Evolutionary conservation across 2,113 vertebrate species (phyloP).

Genomic region (Meles meles): DNA sequence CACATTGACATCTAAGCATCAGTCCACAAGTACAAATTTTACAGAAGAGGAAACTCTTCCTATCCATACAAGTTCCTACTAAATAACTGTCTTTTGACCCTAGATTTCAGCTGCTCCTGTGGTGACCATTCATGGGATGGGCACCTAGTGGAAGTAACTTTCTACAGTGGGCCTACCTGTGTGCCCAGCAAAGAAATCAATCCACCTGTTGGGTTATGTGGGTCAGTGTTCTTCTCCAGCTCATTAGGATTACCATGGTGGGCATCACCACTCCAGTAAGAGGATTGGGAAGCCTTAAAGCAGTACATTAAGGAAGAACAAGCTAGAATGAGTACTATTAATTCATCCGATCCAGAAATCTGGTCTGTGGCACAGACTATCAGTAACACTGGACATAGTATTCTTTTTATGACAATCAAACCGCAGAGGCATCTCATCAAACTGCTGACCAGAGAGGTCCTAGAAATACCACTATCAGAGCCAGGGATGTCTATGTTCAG

Average conservation of each 20-base stretch:
- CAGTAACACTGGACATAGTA: neutral
- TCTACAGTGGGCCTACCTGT: neutral
- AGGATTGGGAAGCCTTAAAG: neutral
- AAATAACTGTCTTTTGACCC: neutral
- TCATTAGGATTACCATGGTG: neutral
- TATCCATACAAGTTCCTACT: neutral
- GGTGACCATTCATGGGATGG: neutral
- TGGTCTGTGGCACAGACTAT: neutral
- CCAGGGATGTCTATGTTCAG: neutral
- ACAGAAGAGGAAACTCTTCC: neutral
- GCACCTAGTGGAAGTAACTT: neutral
- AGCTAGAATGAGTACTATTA: neutral
- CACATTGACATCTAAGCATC: neutral
- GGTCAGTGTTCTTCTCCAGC: neutral
- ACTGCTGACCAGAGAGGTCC: neutral
- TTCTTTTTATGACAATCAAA: neutral
- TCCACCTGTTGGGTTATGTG: neutral
- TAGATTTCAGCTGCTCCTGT: neutral
- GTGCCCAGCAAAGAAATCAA: neutral
- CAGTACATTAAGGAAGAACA: neutral
- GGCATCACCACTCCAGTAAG: neutral
- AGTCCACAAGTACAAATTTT: neutral
- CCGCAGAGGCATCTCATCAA: neutral
- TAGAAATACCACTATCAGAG: neutral
- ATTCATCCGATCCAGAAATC: neutral